Base-by-base conservation (phyloP, 1,140 invertebrate genomes). In the Drosophila ananassae region DNA sequence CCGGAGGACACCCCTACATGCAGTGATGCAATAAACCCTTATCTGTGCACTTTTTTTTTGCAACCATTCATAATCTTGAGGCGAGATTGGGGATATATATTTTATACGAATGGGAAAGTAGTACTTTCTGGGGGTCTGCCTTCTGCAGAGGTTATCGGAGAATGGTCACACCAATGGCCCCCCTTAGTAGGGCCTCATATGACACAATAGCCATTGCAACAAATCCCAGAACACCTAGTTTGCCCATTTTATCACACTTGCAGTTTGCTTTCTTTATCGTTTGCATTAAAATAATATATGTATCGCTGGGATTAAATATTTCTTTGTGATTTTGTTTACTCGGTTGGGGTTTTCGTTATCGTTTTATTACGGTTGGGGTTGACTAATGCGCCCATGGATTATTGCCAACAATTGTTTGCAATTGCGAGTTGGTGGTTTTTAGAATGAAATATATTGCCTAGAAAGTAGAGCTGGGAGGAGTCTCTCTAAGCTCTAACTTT, bases 381-480 rank as follows among this genome's bases (percentile, higher is more conserved):
- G 41, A 44, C 41, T 44, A 44, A 44, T 21, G 41, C n/a, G 13
- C 17, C 21, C 21, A 47, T 47, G 44, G 44, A 47, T 47, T 47
- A 47, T 47, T 47, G 44, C 44, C 17, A 47, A 47, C 44, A 47
- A 47, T 47, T 47, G 44, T 47, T 47, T 24, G 44, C 44, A 47
- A 47, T 47, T 47, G 44, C 21, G 22, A 22, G 24, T 47, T 47
- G 17, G 44, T 21, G 17, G 44, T 47, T 47, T 44, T 47, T 4
- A 10, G 21, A 21, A 3, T 24, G 13, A 47, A 47, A 24, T 47
- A 47, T 47, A 8, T 21, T 7, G 41, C 5, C 10, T 44, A 44
- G 17, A 17, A 44, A 17, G 5, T 12, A 37, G 34, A n/a, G 34
- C 34, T 37, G 25, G 5, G 25, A 28, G 7, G 7, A 28, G 25